Evolutionary conservation across 2,113 vertebrate species (phyloP).

Genomic region (Salvelinus namaycush): DNA sequence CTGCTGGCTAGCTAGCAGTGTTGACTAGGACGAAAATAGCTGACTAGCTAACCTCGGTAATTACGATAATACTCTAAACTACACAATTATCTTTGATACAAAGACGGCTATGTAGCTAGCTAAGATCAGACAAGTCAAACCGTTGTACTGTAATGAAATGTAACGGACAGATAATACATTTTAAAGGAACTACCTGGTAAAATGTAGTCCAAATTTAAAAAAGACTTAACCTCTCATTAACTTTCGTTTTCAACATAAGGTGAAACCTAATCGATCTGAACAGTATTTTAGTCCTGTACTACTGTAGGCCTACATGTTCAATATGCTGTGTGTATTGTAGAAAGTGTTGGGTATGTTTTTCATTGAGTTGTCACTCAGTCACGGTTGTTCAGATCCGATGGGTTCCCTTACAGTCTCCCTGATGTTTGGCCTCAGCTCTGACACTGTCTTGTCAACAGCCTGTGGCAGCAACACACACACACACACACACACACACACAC

Average conservation of each 20-base stretch:
- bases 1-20: too few species aligned
- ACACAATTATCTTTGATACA: too few species aligned
- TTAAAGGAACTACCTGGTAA: constrained; percentile 19
- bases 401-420: constrained; percentile 31
- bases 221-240: constrained; percentile 16
- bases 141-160: too few species aligned
- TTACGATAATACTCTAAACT: too few species aligned
- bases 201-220: constrained; percentile 12
- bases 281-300: too few species aligned
- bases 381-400: constrained; percentile 6
- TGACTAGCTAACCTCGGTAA: too few species aligned
- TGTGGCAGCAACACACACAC: constrained; percentile 32
- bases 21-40: too few species aligned
- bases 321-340: constrained; percentile 8
- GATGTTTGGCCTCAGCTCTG: neutral
- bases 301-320: too few species aligned
- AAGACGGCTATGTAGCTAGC: too few species aligned
- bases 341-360: constrained; percentile 4
- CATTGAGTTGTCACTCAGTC: neutral
- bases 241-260: constrained; percentile 2
- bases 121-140: too few species aligned
- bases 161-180: constrained; percentile 28
- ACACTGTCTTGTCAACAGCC: constrained; percentile 34
- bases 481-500: neutral
- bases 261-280: too few species aligned